phyloP scores from a whole-genome alignment of 1,140 invertebrate genomes.

The Drosophila setifemur region DNA sequence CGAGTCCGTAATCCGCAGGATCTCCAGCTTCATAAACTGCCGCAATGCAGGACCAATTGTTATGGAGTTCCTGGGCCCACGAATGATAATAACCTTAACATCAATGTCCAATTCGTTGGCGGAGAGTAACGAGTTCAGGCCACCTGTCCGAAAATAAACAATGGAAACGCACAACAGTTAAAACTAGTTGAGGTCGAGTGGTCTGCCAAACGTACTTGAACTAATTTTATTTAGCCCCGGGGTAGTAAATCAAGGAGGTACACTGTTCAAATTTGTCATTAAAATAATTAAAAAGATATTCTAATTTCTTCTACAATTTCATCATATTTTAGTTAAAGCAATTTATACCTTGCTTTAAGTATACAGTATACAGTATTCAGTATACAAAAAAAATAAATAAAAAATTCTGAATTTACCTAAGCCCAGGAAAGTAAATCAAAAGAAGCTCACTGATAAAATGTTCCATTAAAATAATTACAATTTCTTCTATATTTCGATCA shows the following conservation, averaged over 20 bases:
- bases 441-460: too few relatives aligned
- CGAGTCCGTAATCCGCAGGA: slow-evolving; percentile 89
- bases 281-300: too few relatives aligned
- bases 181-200: slow-evolving; percentile 19
- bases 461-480: too few relatives aligned
- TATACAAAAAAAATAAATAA: too few relatives aligned
- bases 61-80: slow-evolving; percentile 87
- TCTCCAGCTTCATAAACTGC: slow-evolving; percentile 86
- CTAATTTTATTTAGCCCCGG: slow-evolving; percentile 22
- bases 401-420: too few relatives aligned
- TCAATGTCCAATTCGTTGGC: slow-evolving; percentile 85
- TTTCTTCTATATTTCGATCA: too few relatives aligned
- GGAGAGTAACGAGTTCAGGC: slow-evolving; percentile 84
- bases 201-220: slow-evolving; percentile 7
- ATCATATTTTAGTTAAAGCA: too few relatives aligned
- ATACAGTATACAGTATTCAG: too few relatives aligned
- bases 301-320: too few relatives aligned
- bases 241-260: not conserved
- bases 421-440: too few relatives aligned
- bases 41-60: slow-evolving; percentile 89
- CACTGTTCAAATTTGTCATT: too few relatives aligned
- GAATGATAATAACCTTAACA: slow-evolving; percentile 87
- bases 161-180: slow-evolving; percentile 14
- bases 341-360: too few relatives aligned
- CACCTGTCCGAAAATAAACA: slow-evolving; percentile 84